Conservation (phyloP, 1,140 invertebrate species). For the Cotesia vestalis region DNA sequence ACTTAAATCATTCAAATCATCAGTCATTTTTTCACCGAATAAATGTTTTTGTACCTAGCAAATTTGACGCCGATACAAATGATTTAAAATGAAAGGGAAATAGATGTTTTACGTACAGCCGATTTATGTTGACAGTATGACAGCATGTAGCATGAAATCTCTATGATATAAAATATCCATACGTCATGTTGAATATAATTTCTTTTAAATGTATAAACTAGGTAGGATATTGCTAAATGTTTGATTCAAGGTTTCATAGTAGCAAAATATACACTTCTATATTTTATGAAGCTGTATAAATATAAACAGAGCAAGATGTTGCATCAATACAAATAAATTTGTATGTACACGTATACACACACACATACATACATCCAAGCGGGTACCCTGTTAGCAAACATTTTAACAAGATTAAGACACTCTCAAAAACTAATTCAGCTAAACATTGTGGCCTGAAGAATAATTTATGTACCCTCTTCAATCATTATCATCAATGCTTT, state of each 20-base stretch:
- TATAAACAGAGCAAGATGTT: conserved; percentile 54
- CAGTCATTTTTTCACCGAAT: conserved; percentile 1
- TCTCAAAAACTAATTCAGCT: conserved; percentile 60
- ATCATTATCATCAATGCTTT: conserved; percentile 53
- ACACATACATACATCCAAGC: conserved; percentile 21
- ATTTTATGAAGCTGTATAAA: conserved; percentile 65
- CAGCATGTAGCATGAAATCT: background rate
- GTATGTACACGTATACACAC: conserved; percentile 11
- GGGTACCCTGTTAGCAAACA: conserved; percentile 60
- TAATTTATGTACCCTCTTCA: conserved; percentile 48
- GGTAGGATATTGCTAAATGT: background rate
- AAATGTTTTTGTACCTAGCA: conserved; percentile 3
- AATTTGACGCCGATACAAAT: background rate
- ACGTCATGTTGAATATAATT: conserved; percentile 23
- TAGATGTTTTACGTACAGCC: conserved; percentile 3
- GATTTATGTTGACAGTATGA: background rate
- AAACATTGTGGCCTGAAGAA: conserved; percentile 54
- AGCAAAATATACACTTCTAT: conserved; percentile 61
- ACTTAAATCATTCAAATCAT: conserved; percentile 15
- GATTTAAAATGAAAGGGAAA: conserved; percentile 9
- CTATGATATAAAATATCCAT: background rate
- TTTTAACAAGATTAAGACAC: conserved; percentile 65
- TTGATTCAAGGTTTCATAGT: conserved; percentile 45
- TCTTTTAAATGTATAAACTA: background rate
- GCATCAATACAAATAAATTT: conserved; percentile 21